These are phyloP conservation scores for Cephus spinipes DNA, from an alignment of 2,888 invertebrate species.

Conservation along the genomic window DNA sequence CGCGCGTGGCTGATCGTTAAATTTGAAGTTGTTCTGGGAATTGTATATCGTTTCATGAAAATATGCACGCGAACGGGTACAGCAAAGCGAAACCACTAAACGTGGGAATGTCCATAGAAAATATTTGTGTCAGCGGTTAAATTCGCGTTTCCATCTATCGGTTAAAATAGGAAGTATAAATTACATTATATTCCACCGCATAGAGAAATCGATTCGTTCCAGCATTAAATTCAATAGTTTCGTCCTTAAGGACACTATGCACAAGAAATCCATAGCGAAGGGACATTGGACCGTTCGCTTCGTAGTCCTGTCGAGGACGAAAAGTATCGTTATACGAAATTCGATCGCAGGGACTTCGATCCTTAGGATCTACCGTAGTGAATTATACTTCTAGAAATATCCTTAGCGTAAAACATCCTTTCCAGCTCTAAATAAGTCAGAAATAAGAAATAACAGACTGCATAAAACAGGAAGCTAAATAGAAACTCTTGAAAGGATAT, in stretches of 20 bases:
- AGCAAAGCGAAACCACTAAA: constrained; percentile 1
- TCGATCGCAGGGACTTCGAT: too few relatives aligned
- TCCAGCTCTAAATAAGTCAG: background rate
- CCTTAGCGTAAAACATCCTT: background rate
- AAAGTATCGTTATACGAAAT: too few relatives aligned
- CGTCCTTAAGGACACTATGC: background rate
- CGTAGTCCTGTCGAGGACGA: background rate
- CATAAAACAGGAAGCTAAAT: background rate
- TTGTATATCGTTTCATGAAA: background rate
- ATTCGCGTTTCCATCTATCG: too few relatives aligned
- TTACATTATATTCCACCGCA: background rate
- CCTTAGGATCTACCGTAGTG: background rate
- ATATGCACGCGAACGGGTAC: background rate
- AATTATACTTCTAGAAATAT: background rate
- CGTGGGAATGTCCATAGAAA: background rate
- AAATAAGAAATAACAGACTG: background rate
- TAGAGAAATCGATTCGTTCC: background rate
- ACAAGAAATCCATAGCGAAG: background rate
- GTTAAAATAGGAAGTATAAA: background rate
- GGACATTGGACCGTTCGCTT: background rate
- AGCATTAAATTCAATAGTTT: background rate
- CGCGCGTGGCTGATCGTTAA: background rate
- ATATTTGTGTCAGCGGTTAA: background rate
- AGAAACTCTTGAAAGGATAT: background rate
- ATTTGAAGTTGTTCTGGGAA: background rate